These are phyloP conservation scores for Daubentonia madagascariensis DNA, from an alignment of 2,113 vertebrate species.

Conservation along the genomic window DNA sequence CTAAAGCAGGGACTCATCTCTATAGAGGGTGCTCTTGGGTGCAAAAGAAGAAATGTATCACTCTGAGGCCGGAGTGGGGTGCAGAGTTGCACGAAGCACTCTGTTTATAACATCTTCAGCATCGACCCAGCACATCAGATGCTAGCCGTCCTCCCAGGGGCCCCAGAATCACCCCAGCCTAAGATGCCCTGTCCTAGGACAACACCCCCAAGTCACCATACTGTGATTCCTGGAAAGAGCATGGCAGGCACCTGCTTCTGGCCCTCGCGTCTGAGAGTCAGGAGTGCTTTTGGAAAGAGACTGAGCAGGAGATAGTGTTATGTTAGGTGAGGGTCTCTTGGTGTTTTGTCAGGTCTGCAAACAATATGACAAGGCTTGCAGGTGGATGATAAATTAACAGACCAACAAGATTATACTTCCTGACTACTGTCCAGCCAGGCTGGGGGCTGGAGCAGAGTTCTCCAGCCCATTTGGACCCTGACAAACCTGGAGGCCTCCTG, in stretches of 20 bases:
- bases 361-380: not conserved
- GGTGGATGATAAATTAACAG: not conserved
- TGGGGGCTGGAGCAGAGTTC: too few relatives aligned
- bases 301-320: not conserved
- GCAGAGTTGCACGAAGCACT: not conserved
- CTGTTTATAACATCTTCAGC: too few relatives aligned
- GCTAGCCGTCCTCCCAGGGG: not conserved
- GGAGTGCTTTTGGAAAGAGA: not conserved
- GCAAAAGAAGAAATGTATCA: not conserved
- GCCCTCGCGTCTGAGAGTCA: not conserved
- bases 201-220: rapidly evolving
- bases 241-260: not conserved
- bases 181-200: not conserved
- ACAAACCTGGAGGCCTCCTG: not conserved
- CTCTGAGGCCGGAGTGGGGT: too few relatives aligned
- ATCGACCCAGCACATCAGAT: not conserved
- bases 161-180: not conserved
- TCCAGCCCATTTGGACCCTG: not conserved
- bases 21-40: not conserved
- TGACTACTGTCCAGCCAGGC: not conserved
- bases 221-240: not conserved
- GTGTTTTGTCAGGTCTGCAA: not conserved
- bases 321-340: not conserved
- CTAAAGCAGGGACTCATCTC: not conserved
- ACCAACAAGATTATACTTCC: not conserved